These are phyloP conservation scores for Metopia argyrocephala DNA, from an alignment of 2,888 invertebrate species.

Conservation along the genomic window DNA sequence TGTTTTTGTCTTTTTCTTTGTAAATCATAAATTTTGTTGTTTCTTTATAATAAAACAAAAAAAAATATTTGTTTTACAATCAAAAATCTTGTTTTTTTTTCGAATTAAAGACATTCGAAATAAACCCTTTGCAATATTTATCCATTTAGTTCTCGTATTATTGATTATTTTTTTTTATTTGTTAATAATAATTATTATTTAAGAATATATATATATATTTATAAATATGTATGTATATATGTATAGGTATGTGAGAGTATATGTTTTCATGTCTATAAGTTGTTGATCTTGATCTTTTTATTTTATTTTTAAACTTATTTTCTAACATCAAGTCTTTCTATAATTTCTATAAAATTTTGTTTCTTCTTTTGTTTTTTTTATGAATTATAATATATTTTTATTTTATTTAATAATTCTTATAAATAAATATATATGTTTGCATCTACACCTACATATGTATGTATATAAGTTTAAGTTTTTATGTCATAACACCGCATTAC, in stretches of 20 bases:
- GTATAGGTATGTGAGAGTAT: background rate
- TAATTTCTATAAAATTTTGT: constrained; percentile 60
- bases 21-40: background rate
- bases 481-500: too few species aligned
- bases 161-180: background rate
- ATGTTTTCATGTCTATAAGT: background rate
- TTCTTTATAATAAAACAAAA: background rate
- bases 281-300: too few species aligned
- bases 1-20: too few species aligned
- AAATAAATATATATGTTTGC: constrained; percentile 1
- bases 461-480: too few species aligned
- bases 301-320: constrained; percentile 39
- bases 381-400: background rate
- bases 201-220: constrained; percentile 2
- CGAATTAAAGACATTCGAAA: background rate
- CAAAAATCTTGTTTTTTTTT: background rate
- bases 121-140: background rate
- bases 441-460: constrained; percentile 1
- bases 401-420: constrained; percentile 5
- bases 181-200: constrained; percentile 3
- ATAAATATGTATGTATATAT: background rate
- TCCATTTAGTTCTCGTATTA: background rate
- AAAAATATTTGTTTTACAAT: background rate
- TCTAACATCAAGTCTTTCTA: constrained; percentile 64
- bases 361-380: too few species aligned